Percentiles rank a stretch among this genome's conserved stretches.
These are phyloP conservation scores for Calidris pygmaea DNA, from an alignment of 2,113 vertebrate genomes.

Conservation along the genomic window DNA sequence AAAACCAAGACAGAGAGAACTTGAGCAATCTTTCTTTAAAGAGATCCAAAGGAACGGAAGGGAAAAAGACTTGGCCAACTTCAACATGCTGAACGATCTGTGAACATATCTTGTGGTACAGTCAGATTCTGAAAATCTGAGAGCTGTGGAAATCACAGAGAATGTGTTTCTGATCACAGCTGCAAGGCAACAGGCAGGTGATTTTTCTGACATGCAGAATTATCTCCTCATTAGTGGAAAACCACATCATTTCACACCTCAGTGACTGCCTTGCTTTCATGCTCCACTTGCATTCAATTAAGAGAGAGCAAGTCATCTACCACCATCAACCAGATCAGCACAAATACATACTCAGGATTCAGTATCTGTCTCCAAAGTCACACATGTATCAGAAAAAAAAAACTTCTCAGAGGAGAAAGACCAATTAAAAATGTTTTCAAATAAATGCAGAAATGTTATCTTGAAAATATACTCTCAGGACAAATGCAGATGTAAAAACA, in stretches of 20 bases:
- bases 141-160: not conserved
- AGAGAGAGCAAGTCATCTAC: not conserved
- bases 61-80: not conserved
- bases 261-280: not conserved
- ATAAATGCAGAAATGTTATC: not conserved
- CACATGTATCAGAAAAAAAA: not conserved
- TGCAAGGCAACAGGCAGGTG: not conserved
- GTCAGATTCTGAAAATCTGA: not conserved
- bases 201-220: conserved; percentile 33
- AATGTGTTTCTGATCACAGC: not conserved
- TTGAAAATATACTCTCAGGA: not conserved
- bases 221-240: conserved; percentile 42
- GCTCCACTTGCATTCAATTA: conserved; percentile 30
- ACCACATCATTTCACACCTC: conserved; percentile 21
- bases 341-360: not conserved
- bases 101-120: not conserved
- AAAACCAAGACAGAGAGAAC: not conserved
- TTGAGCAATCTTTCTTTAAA: not conserved
- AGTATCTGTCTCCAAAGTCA: conserved; percentile 18
- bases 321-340: not conserved
- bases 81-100: not conserved
- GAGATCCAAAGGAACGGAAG: not conserved
- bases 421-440: not conserved
- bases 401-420: not conserved
- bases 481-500: not conserved